These are phyloP conservation scores for Apodemus sylvaticus DNA, from an alignment of 2,113 vertebrate species.

Conservation along the genomic window DNA sequence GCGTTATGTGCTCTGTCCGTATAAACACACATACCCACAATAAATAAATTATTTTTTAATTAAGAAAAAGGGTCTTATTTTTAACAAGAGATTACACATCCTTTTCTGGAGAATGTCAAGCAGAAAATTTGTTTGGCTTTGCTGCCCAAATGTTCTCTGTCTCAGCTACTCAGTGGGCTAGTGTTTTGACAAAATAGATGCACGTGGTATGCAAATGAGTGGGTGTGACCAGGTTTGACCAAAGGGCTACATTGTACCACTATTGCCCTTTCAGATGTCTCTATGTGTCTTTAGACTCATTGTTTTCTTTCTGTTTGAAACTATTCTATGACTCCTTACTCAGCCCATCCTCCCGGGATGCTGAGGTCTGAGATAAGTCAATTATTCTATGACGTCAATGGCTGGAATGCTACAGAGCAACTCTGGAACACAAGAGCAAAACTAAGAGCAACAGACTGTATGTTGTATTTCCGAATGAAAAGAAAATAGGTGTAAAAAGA, in stretches of 20 bases:
- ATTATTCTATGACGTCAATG: constrained; percentile 24
- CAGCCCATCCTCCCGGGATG: neutral
- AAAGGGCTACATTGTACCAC: neutral
- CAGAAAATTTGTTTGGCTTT: neutral
- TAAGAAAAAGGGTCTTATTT: neutral
- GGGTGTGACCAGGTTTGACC: neutral
- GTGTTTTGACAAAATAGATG: neutral
- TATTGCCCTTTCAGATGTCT: neutral
- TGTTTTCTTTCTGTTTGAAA: neutral
- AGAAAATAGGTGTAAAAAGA: neutral
- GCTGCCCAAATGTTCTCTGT: neutral
- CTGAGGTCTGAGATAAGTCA: constrained; percentile 16
- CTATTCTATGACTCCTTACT: neutral
- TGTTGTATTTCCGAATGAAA: constrained; percentile 12
- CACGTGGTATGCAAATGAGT: neutral
- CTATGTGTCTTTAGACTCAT: neutral
- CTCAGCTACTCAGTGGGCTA: neutral
- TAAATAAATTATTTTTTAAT: neutral
- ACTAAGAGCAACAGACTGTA: neutral
- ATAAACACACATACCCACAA: neutral
- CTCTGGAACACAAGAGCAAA: neutral
- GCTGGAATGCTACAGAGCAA: constrained; percentile 60
- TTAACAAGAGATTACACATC: neutral
- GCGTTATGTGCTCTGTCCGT: fast-evolving
- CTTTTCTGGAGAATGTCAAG: constrained; percentile 3